phyloP scores from a whole-genome alignment of 2,113 vertebrate species.

The Crotalus viridis region DNA sequence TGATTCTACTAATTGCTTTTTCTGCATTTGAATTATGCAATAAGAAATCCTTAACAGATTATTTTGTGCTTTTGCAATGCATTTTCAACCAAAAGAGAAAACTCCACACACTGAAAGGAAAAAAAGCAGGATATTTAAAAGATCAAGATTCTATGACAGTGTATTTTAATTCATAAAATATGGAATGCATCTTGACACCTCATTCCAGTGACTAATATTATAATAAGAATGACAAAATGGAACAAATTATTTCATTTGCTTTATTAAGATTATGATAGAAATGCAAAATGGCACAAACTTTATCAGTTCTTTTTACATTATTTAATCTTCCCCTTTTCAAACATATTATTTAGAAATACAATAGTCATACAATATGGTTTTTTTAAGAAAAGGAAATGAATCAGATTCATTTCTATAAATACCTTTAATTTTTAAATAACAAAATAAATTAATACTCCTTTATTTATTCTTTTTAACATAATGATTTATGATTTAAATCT shows the following conservation, averaged over 20 bases:
- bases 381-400: conserved; percentile 19
- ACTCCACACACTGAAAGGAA: neutral
- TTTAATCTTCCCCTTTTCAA: conserved; percentile 18
- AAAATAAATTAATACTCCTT: conserved; percentile 15
- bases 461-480: conserved; percentile 24
- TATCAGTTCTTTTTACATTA: conserved; percentile 29
- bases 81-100: neutral
- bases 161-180: conserved; percentile 45
- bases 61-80: neutral
- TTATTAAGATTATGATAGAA: conserved; percentile 48
- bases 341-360: conserved; percentile 31
- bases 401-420: conserved; percentile 40
- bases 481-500: conserved; percentile 34
- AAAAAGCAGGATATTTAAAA: conserved; percentile 43
- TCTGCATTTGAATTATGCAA: neutral
- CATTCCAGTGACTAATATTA: conserved; percentile 53
- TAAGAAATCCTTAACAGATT: neutral
- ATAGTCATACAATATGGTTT: conserved; percentile 25
- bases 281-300: conserved; percentile 41
- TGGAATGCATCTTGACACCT: conserved; percentile 33
- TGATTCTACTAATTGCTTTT: neutral
- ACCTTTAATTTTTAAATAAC: conserved; percentile 49
- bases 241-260: conserved; percentile 51
- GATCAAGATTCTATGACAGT: conserved; percentile 27
- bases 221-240: conserved; percentile 46